Evolutionary conservation across 2,797 vertebrate genomes (phyloP), one percentile per base, ranked within the genome.

Genomic region (Alectoris magna): DNA sequence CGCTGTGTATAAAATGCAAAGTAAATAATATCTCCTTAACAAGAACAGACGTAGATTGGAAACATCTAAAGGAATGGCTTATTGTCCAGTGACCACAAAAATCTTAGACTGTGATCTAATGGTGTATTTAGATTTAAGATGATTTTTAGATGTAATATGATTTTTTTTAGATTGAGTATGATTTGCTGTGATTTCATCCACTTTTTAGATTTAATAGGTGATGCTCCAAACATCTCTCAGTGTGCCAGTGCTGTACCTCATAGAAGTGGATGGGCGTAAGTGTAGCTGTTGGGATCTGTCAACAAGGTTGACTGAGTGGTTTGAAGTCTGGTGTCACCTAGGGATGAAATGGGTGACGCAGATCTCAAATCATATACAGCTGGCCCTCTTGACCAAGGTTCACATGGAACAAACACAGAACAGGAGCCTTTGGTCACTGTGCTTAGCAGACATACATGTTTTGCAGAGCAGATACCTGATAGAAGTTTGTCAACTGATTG

Each of bases 321-420:
- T 90, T 83, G 16, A 68, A 85, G 84, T 81, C 48, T 48, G 27
- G 16, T 46, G 12, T 56, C 76, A 11, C 39, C 22, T 59, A 2
- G 4, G 13, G 2, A 7, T 4, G 15, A 8, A 1, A 8, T 4
- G 15, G n/a, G 14, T 58, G n/a, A 79, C 64, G 9, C 22, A 36
- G 43, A 48, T 67, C 39, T 43, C 63, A 49, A 36, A 55, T 68
- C 48, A 56, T 14, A 75, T 39, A 53, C 29, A 72, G 22, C 36
- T 86, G 49, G 4, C 43, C 27, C 14, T 21, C 43, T 34, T 64
- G 73, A 49, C 19, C 7, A 51, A 69, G 44, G 38, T 70, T 55
- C 21, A n/a, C 55, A 55, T 22, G n/a, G 51, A 22, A 60, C 48
- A 59, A 55, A 62, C 41, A 39, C 18, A 31, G 36, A 5, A 22